Conservation (phyloP, 2,888 invertebrate genomes). For the Abscondita cerata region DNA sequence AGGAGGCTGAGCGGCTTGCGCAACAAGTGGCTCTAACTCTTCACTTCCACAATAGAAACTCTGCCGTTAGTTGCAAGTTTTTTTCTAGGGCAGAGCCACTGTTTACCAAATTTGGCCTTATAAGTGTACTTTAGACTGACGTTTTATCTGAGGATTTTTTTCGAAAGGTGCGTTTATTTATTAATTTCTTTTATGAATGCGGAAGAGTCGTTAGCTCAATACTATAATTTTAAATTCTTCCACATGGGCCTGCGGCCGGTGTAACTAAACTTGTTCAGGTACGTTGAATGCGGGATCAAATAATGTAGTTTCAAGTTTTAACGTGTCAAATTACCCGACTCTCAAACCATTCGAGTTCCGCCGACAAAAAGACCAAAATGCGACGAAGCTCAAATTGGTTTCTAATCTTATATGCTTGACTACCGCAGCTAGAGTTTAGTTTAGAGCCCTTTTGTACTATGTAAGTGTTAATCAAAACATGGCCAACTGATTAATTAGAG, state of each 20-base stretch:
- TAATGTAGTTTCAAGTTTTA: slow-evolving; percentile 48
- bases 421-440: too few relatives aligned
- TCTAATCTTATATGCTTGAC: not conserved
- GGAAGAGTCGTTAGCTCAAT: slow-evolving; percentile 44
- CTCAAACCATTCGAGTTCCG: too few relatives aligned
- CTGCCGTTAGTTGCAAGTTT: slow-evolving; percentile 28
- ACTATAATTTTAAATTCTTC: slow-evolving; percentile 44
- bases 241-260: slow-evolving; percentile 45
- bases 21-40: slow-evolving; percentile 75
- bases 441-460: slow-evolving; percentile 12
- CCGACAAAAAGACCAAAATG: too few relatives aligned
- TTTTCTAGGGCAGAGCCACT: slow-evolving; percentile 43
- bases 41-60: slow-evolving; percentile 54
- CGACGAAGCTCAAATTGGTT: too few relatives aligned
- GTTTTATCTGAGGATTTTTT: slow-evolving; percentile 43
- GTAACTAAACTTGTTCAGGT: slow-evolving; percentile 56
- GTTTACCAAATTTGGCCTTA: slow-evolving; percentile 56
- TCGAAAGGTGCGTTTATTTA: slow-evolving; percentile 8
- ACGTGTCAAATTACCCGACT: not conserved
- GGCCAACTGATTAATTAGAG: slow-evolving; percentile 22
- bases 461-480: slow-evolving; percentile 21
- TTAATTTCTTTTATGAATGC: slow-evolving; percentile 13
- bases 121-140: slow-evolving; percentile 54
- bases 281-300: slow-evolving; percentile 59
- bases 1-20: slow-evolving; percentile 82